phyloP scores from a whole-genome alignment of 2,888 invertebrate species.

The Oligia fasciuncula region DNA sequence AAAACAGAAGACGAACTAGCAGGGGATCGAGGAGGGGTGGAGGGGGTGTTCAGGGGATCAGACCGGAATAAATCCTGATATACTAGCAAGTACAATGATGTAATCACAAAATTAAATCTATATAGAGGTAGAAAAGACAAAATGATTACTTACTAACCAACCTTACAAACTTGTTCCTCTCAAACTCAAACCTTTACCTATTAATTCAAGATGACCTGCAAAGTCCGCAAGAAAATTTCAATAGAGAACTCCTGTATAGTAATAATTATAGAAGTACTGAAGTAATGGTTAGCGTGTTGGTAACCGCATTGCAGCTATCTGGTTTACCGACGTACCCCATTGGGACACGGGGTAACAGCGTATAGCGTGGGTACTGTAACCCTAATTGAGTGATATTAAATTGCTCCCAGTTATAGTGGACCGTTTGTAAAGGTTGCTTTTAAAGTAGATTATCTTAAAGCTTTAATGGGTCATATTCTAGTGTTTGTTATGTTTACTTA shows the following conservation, averaged over 20 bases:
- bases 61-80: background rate
- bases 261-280: slow-evolving; percentile 52
- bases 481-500: background rate
- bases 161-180: background rate
- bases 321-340: slow-evolving; percentile 51
- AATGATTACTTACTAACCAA: background rate
- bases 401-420: slow-evolving; percentile 36
- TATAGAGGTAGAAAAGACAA: background rate
- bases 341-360: slow-evolving; percentile 61
- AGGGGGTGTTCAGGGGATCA: no score
- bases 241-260: slow-evolving; percentile 39
- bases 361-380: slow-evolving; percentile 34
- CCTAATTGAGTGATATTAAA: slow-evolving; percentile 59
- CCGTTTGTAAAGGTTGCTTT: slow-evolving; percentile 17
- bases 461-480: background rate
- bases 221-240: slow-evolving; percentile 34
- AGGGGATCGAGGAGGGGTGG: no score
- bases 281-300: slow-evolving; percentile 54
- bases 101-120: background rate
- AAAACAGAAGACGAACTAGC: no score
- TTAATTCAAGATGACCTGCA: slow-evolving; percentile 15
- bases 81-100: background rate
- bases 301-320: slow-evolving; percentile 67
- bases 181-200: background rate
- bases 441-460: slow-evolving; percentile 5